Percentiles rank a stretch among this genome's conserved stretches.
These are phyloP conservation scores for Diglossa cyanea DNA, from an alignment of 2,797 vertebrate species.

Conservation along the genomic window DNA sequence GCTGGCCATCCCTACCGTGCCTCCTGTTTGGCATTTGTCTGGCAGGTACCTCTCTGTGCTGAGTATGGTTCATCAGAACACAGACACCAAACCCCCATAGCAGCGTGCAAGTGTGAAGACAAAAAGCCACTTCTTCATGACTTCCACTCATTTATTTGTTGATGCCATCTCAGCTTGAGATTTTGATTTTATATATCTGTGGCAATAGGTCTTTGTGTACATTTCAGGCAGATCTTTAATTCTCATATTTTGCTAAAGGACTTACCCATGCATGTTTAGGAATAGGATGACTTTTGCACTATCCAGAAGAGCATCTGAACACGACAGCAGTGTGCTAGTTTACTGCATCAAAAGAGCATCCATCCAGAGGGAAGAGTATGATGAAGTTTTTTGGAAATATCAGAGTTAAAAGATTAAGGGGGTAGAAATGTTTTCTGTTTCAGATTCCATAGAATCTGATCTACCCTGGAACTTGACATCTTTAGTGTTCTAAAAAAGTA, in stretches of 20 bases:
- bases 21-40: not conserved
- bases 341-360: not conserved
- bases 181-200: not conserved
- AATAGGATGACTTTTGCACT: not conserved
- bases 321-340: not conserved
- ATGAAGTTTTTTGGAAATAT: not conserved
- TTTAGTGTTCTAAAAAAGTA: not conserved
- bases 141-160: not conserved
- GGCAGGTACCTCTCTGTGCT: not conserved
- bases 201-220: not conserved
- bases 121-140: not conserved
- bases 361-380: not conserved
- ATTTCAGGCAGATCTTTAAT: not conserved
- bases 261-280: not conserved
- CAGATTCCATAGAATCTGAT: not conserved
- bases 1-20: not conserved
- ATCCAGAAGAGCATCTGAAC: not conserved
- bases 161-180: not conserved
- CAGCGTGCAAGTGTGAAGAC: not conserved
- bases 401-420: not conserved
- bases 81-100: not conserved
- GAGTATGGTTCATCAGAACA: not conserved
- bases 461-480: not conserved
- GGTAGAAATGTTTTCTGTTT: not conserved
- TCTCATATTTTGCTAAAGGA: not conserved